phyloP scores from a whole-genome alignment of 1,140 invertebrate species.

The Procambarus clarkii region DNA sequence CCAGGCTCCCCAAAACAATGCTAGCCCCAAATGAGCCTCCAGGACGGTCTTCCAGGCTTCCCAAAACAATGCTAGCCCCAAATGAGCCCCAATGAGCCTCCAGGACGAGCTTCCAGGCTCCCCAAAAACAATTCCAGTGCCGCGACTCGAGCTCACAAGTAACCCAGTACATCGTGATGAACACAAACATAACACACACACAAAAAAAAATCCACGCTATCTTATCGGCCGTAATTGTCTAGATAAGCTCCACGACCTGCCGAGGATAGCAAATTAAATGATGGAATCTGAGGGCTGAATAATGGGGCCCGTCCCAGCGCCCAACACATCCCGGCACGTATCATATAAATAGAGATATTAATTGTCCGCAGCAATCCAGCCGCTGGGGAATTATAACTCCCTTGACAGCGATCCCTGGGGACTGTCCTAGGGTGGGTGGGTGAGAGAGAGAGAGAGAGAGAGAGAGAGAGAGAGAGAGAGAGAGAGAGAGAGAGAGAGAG shows the following conservation, averaged over 20 bases:
- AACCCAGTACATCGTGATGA: background rate
- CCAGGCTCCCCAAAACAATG: background rate
- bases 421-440: background rate
- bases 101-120: background rate
- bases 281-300: constrained; percentile 3
- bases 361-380: background rate
- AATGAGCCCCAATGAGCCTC: background rate
- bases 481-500: background rate
- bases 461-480: no score
- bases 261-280: constrained; percentile 33
- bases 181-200: background rate
- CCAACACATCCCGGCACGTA: background rate
- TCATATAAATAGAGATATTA: constrained; percentile 47
- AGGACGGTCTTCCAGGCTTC: background rate
- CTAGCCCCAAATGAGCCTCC: background rate
- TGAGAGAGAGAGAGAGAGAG: no score
- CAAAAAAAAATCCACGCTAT: background rate
- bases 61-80: background rate
- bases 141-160: background rate
- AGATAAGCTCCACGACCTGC: constrained; percentile 24
- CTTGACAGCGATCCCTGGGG: background rate
- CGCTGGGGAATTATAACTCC: background rate
- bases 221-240: constrained; percentile 14
- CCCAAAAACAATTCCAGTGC: background rate
- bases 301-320: background rate